Evolutionary conservation across 2,113 vertebrate genomes (phyloP).

Genomic region (Capreolus pygargus): DNA sequence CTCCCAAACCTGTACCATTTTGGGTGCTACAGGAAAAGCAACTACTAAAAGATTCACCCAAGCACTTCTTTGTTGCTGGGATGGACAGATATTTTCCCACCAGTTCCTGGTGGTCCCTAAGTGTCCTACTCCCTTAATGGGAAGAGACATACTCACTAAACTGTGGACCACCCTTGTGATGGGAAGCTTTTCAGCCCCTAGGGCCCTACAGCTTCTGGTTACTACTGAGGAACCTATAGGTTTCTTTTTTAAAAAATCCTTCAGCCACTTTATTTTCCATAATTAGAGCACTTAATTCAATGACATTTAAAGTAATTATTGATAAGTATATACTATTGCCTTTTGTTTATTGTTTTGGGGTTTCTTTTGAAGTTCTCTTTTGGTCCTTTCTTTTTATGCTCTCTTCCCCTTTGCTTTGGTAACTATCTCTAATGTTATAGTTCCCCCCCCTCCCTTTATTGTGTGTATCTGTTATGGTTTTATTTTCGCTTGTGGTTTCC

Average conservation of each 20-base stretch:
- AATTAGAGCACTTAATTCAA: not conserved
- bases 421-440: not conserved
- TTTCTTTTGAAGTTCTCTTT: not conserved
- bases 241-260: not conserved
- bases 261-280: not conserved
- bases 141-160: too few relatives aligned
- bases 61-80: too few relatives aligned
- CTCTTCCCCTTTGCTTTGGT: not conserved
- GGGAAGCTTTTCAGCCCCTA: too few relatives aligned
- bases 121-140: too few relatives aligned
- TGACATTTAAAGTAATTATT: not conserved
- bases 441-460: fast-evolving
- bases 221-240: too few relatives aligned
- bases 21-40: too few relatives aligned
- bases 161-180: too few relatives aligned
- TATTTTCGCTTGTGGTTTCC: not conserved
- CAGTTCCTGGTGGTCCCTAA: too few relatives aligned
- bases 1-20: too few relatives aligned
- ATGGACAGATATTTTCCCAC: too few relatives aligned
- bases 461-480: not conserved
- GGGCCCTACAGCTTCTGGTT: too few relatives aligned
- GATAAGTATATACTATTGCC: not conserved
- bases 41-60: too few relatives aligned
- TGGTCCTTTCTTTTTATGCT: not conserved
- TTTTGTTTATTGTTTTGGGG: not conserved